Base-by-base conservation (phyloP, 1,140 invertebrate genomes). In the Amphibalanus amphitrite region DNA sequence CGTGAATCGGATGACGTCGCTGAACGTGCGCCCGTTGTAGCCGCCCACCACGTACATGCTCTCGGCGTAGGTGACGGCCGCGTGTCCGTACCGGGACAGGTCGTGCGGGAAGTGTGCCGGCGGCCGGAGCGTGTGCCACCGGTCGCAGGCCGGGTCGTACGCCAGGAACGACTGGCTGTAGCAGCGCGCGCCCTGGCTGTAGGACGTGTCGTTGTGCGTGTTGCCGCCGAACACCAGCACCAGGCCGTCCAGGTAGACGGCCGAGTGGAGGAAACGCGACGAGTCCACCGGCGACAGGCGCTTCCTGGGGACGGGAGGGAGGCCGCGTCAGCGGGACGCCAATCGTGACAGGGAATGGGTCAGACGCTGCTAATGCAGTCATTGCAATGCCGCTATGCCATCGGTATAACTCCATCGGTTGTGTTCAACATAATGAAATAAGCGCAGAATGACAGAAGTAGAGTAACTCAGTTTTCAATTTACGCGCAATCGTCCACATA, bases 191-290 rank as follows among this genome's bases (percentile, higher is more conserved):
- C 82, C 82, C 71, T 88, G 87, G 73, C 88, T 90, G 72, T 88
- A 86, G 0, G 88, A 83, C 0, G 93, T 92, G 77, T 97, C 93
- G 80, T 97, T 98, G 81, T 97, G 93, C 23, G 91, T 93, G 78
- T 97, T 97, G 15, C 95, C 95, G 20, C 94, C 95, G 78, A 94
- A 96, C 0, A 97, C 88, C 30, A 97, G 80, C 90, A 97, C 93
- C 69, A 95, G 78, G 6, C 92, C 92, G 29, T 73, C 69, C 69
- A 87, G 85, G 26, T 87, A 85, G 25, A 89, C 86, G 0, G 91
- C 89, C 0, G 90, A 87, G 77, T 98, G 95, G 64, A 97, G 83
- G 80, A 95, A 96, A 72, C 93, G 84, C 0, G 90, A 15, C 1
- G 6, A 29, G 28, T 64, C 68, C 20, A 71, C 0, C 10, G 28